Evolutionary conservation across 64 coral and sea anemone genomes (phyloP).

Genomic region (Orbicella faveolata): DNA sequence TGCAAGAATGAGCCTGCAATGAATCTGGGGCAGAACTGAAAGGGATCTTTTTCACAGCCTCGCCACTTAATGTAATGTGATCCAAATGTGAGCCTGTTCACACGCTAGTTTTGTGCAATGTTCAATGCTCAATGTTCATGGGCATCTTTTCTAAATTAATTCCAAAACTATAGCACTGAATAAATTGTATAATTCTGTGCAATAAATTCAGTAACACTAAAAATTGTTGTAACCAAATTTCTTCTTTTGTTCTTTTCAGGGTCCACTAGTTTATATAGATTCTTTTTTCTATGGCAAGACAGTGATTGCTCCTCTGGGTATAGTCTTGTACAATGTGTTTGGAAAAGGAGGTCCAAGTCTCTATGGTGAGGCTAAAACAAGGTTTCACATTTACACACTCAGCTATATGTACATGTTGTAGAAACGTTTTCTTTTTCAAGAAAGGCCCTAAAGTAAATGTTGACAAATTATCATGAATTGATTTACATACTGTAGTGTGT

Average conservation of each 20-base stretch:
- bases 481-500: background rate
- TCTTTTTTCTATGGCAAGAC: conserved; percentile 87
- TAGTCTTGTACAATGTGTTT: conserved; percentile 94
- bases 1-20: no score
- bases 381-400: background rate
- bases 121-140: no score
- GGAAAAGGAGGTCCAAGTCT: conserved; percentile 96
- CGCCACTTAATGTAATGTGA: no score
- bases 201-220: no score
- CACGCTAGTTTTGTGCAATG: no score
- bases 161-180: background rate
- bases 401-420: no score
- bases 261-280: conserved; percentile 86
- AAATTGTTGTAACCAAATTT: background rate
- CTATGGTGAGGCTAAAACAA: conserved; percentile 69
- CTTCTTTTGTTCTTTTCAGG: conserved; percentile 44
- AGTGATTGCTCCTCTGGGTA: conserved; percentile 83
- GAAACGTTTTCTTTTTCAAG: no score
- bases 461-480: background rate
- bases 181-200: background rate
- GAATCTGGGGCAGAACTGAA: no score
- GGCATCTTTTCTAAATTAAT: background rate
- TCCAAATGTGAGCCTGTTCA: no score
- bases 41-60: no score
- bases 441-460: no score